A percentile compares a stretch with the other conserved stretches of the same genome.
Evolutionary conservation across 2,888 invertebrate genomes (phyloP).

Genomic region (Endomychus coccineus): DNA sequence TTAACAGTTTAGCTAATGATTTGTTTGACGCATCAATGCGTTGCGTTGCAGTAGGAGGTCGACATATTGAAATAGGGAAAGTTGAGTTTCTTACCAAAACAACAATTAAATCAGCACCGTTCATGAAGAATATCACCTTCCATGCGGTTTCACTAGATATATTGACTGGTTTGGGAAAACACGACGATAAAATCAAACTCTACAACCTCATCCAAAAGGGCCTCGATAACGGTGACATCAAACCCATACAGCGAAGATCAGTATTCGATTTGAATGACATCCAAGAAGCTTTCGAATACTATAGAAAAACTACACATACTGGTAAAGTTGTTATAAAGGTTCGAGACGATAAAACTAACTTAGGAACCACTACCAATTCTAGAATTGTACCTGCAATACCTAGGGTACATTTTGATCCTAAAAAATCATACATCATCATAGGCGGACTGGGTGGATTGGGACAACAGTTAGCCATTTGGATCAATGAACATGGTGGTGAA

Average conservation of each 20-base stretch:
- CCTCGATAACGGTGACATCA: slow-evolving; percentile 48
- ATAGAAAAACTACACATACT: slow-evolving; percentile 48
- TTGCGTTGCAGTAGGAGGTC: slow-evolving; percentile 39
- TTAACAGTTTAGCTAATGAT: slow-evolving; percentile 56
- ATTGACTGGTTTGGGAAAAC: no score
- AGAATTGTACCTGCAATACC: slow-evolving; percentile 6
- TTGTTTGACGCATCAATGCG: slow-evolving; percentile 44
- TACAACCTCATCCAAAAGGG: slow-evolving; percentile 47
- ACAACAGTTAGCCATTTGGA: slow-evolving; percentile 77
- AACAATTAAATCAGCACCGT: slow-evolving; percentile 5
- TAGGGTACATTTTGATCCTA: slow-evolving; percentile 62
- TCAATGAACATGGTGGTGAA: slow-evolving; percentile 73
- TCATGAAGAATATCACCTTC: slow-evolving; percentile 11
- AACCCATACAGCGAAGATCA: slow-evolving; percentile 47
- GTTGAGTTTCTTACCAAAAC: slow-evolving; percentile 54
- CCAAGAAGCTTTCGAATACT: slow-evolving; percentile 49
- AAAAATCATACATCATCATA: slow-evolving; percentile 60
- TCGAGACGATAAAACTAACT: slow-evolving; percentile 25
- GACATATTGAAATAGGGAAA: slow-evolving; percentile 60
- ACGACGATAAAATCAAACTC: no score
- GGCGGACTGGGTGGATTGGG: slow-evolving; percentile 92
- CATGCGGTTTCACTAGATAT: slow-evolving; percentile 30
- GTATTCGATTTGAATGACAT: slow-evolving; percentile 47
- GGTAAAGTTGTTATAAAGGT: slow-evolving; percentile 47
- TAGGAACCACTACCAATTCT: slow-evolving; percentile 3